phyloP scores from a whole-genome alignment of 2,888 invertebrate species.

The Ornithoptera priamus region DNA sequence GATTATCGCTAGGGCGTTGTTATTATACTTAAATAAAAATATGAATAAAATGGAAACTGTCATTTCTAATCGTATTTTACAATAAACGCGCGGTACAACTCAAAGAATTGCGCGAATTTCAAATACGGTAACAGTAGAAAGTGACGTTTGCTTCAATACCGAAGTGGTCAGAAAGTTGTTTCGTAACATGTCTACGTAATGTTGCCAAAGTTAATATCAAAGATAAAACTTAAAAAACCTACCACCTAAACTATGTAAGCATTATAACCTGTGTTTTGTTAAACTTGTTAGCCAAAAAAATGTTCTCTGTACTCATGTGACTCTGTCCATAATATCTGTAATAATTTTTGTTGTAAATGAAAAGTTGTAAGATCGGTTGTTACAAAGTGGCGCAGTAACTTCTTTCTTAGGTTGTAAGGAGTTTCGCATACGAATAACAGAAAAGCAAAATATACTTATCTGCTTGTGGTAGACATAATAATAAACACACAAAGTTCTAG shows the following conservation, averaged over 20 bases:
- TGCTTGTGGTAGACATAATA: background rate
- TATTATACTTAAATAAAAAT: background rate
- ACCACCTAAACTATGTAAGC: background rate
- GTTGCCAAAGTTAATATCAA: slow-evolving; percentile 13
- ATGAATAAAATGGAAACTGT: background rate
- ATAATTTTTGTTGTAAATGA: background rate
- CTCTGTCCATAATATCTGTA: background rate
- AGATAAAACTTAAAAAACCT: slow-evolving; percentile 9
- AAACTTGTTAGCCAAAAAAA: background rate
- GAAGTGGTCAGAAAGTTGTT: slow-evolving; percentile 30
- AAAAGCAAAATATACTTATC: too few species aligned
- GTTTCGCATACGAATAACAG: too few species aligned
- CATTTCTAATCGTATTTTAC: background rate
- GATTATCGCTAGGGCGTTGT: background rate
- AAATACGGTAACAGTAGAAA: slow-evolving; percentile 25
- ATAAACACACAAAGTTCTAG: background rate
- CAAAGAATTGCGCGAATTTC: slow-evolving; percentile 15
- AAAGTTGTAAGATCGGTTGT: background rate
- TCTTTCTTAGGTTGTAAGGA: too few species aligned
- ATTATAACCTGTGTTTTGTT: background rate
- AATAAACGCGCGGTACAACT: background rate
- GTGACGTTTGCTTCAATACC: slow-evolving; percentile 19
- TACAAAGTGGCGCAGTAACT: too few species aligned
- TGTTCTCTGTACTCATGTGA: background rate
- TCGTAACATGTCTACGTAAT: slow-evolving; percentile 27